Conservation (phyloP, 2,888 invertebrate species). For the Leistus spinibarbis region DNA sequence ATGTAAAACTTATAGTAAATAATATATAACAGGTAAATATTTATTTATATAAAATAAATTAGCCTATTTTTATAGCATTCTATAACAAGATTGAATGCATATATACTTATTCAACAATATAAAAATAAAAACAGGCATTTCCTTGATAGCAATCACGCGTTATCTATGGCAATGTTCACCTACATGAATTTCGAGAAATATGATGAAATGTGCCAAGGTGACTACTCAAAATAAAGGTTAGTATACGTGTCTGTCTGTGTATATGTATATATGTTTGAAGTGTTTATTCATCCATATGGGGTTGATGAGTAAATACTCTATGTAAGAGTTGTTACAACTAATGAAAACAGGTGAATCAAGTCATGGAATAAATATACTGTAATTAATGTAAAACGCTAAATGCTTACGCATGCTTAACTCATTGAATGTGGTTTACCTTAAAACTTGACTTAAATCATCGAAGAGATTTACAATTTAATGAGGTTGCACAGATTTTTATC, state of each 20-base stretch:
- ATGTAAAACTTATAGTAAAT: too few species aligned
- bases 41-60: background rate
- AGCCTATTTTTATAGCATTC: background rate
- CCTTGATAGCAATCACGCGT: background rate
- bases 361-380: slow-evolving; percentile 11
- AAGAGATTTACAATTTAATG: background rate
- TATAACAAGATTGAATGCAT: background rate
- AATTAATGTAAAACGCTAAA: slow-evolving; percentile 16
- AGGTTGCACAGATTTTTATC: background rate
- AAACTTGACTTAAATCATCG: slow-evolving; percentile 6
- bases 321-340: slow-evolving; percentile 9
- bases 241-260: background rate
- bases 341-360: slow-evolving; percentile 15
- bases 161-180: background rate
- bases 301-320: slow-evolving; percentile 18
- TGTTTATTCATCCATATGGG: slow-evolving; percentile 19
- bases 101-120: background rate
- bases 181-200: slow-evolving; percentile 3
- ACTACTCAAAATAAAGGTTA: slow-evolving; percentile 1
- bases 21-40: background rate
- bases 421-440: slow-evolving; percentile 15
- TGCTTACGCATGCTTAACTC: slow-evolving; percentile 17
- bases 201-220: slow-evolving; percentile 22
- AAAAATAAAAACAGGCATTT: background rate
- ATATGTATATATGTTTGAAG: background rate